Conservation (phyloP, 2,797 vertebrate genomes). For the Sphaeramia orbicularis region DNA sequence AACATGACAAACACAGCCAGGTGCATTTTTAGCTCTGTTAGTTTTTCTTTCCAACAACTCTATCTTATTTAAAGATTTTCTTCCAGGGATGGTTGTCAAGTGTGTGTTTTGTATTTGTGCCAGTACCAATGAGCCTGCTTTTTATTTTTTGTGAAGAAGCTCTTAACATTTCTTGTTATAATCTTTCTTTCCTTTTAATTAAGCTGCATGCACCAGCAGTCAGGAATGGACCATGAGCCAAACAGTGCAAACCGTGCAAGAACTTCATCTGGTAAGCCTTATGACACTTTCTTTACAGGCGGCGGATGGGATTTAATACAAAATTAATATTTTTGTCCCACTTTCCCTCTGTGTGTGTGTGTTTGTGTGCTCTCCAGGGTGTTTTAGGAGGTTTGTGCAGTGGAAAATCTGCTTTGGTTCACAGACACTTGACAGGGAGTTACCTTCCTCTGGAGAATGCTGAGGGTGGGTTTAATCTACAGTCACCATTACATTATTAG, state of each 20-base stretch:
- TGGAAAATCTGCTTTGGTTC: conserved; percentile 93
- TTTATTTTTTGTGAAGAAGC: not conserved
- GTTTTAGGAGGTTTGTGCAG: conserved; percentile 92
- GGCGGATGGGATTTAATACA: not conserved
- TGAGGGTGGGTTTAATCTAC: conserved; percentile 83
- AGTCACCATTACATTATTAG: not conserved
- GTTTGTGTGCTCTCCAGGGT: conserved; percentile 81
- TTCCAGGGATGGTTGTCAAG: too few species aligned
- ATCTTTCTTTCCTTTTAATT: conserved; percentile 11
- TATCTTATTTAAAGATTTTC: too few species aligned
- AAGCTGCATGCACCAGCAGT: conserved; percentile 91
- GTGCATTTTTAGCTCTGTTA: too few species aligned
- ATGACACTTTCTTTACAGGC: not conserved
- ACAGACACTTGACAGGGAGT: conserved; percentile 94
- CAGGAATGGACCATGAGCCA: conserved; percentile 94
- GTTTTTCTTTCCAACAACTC: too few species aligned
- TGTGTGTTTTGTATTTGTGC: too few species aligned
- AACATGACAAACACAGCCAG: too few species aligned
- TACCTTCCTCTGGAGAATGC: conserved; percentile 92
- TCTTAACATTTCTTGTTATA: not conserved
- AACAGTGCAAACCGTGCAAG: conserved; percentile 89
- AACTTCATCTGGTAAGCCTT: conserved; percentile 91
- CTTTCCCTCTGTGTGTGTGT: not conserved
- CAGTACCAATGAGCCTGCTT: not conserved
- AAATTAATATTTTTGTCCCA: not conserved